A percentile compares a stretch with the other conserved stretches of the same genome.
Conservation (phyloP, 2,888 invertebrate genomes). For the Silvanus unidentatus region DNA sequence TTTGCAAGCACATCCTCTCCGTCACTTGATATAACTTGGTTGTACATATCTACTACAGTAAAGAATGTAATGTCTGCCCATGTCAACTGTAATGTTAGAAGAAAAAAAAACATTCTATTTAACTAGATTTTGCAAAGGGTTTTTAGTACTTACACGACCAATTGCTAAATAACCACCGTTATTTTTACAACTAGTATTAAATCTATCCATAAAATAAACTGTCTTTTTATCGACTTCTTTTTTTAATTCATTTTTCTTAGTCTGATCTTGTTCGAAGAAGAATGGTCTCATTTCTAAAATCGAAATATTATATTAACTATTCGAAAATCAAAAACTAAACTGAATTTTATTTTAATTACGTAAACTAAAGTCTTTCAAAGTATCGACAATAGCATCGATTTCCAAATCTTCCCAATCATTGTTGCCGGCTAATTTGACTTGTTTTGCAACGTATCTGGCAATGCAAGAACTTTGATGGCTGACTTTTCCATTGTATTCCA, state of each 20-base stretch:
- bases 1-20: constrained; percentile 9
- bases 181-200: neutral
- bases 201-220: neutral
- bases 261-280: constrained; percentile 51
- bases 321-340: no score
- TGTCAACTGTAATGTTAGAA: constrained; percentile 43
- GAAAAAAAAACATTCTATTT: neutral
- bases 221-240: constrained; percentile 30
- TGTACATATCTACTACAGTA: constrained; percentile 54
- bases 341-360: constrained; percentile 46
- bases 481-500: constrained; percentile 58
- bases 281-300: constrained; percentile 51
- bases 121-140: neutral
- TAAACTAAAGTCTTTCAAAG: constrained; percentile 47
- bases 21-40: constrained; percentile 35
- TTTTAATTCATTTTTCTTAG: constrained; percentile 46
- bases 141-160: constrained; percentile 37
- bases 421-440: constrained; percentile 54
- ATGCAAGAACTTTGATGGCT: constrained; percentile 57
- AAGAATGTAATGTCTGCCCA: constrained; percentile 63
- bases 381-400: constrained; percentile 55
- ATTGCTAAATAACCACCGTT: constrained; percentile 30
- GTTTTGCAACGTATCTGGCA: constrained; percentile 56
- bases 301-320: neutral
- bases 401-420: constrained; percentile 55